Evolutionary conservation across 1,140 invertebrate genomes (phyloP).

Genomic region (Eufriesea mexicana): DNA sequence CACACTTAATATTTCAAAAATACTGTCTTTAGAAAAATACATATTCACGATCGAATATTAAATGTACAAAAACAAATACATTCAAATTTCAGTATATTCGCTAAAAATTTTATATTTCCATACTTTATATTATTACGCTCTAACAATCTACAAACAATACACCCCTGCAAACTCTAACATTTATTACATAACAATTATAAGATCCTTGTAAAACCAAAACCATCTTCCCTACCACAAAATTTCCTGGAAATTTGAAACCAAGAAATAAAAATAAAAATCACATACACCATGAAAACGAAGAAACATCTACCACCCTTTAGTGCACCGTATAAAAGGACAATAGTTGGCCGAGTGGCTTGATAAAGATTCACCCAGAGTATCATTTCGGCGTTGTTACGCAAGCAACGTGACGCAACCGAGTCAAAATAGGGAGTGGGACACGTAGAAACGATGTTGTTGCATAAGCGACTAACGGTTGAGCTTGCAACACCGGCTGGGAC

Average conservation of each 20-base stretch:
- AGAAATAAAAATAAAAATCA: neutral
- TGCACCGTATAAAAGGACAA: neutral
- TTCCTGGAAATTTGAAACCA: neutral
- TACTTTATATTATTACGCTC: too few species aligned
- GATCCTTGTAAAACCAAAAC: too few species aligned
- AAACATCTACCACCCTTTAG: neutral
- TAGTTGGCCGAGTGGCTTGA: neutral
- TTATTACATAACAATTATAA: too few species aligned
- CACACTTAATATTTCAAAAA: too few species aligned
- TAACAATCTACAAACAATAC: too few species aligned
- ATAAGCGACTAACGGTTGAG: constrained; percentile 68
- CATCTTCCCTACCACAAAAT: too few species aligned
- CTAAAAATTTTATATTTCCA: too few species aligned
- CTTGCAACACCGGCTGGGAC: constrained; percentile 62
- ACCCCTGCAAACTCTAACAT: too few species aligned
- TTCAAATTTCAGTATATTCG: too few species aligned
- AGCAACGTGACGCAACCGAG: constrained; percentile 30
- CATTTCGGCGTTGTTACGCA: constrained; percentile 4
- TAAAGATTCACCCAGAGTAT: constrained; percentile 2
- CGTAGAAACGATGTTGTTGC: constrained; percentile 71
- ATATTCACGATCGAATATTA: too few species aligned
- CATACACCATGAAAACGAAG: neutral
- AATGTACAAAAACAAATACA: too few species aligned
- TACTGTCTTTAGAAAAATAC: too few species aligned
- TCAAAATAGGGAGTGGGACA: constrained; percentile 49